Conservation (phyloP, 2,113 vertebrate species). For the Hepsetus odoe region DNA sequence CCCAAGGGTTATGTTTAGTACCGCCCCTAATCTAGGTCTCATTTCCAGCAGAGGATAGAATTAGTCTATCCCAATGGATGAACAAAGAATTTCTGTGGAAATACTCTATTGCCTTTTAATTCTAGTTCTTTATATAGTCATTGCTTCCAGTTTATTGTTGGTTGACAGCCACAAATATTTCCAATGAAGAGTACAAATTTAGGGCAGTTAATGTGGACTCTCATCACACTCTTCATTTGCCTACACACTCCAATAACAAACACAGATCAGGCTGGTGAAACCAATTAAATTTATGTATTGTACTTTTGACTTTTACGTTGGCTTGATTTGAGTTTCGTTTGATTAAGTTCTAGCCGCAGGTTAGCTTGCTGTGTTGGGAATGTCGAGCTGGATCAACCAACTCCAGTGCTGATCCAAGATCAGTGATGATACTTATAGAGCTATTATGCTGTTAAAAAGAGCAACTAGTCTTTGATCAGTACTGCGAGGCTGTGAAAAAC, state of each 20-base stretch:
- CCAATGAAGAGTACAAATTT: constrained; percentile 67
- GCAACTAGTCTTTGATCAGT: constrained; percentile 31
- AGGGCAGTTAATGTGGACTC: constrained; percentile 75
- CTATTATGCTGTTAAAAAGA: not conserved
- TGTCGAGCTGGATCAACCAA: constrained; percentile 35
- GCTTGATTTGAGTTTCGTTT: constrained; percentile 52
- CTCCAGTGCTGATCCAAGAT: constrained; percentile 52
- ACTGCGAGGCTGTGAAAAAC: constrained; percentile 39
- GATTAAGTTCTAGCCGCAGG: constrained; percentile 38
- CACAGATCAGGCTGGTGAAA: constrained; percentile 34
- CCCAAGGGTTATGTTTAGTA: constrained; percentile 21
- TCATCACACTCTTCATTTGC: constrained; percentile 54
- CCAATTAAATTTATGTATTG: constrained; percentile 40
- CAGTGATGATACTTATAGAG: constrained; percentile 22
- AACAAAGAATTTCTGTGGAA: not conserved
- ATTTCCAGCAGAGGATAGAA: not conserved
- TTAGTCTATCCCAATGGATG: not conserved
- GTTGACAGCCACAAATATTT: constrained; percentile 2
- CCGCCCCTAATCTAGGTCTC: not conserved
- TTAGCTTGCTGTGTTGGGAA: constrained; percentile 44
- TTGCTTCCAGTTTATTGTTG: not conserved
- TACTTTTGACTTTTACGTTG: constrained; percentile 43
- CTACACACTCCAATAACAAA: constrained; percentile 35
- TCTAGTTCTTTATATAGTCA: not conserved
- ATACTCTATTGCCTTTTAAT: constrained; percentile 1